Evolutionary conservation across 2,113 vertebrate species (phyloP).

Genomic region (Phrynosoma blainvillii): DNA sequence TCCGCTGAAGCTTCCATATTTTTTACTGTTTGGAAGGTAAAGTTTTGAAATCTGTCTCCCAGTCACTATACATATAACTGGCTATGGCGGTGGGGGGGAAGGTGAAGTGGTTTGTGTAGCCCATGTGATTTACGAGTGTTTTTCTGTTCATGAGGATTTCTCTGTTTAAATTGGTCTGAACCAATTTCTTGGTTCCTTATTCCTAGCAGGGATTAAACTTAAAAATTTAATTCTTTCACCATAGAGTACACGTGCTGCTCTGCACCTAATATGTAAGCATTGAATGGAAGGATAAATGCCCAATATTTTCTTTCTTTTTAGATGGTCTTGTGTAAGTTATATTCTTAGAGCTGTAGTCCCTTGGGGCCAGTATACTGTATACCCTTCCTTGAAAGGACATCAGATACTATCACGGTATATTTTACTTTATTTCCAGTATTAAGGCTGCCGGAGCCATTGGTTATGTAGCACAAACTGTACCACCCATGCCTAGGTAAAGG

Average conservation of each 20-base stretch:
- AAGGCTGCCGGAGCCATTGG: too few relatives aligned
- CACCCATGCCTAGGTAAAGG: too few relatives aligned
- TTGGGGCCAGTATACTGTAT: not conserved
- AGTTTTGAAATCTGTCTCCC: not conserved
- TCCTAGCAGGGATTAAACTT: not conserved
- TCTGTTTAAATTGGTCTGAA: not conserved
- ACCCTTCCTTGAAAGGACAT: not conserved
- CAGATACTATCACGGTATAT: too few relatives aligned
- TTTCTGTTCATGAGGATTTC: not conserved
- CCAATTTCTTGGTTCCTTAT: not conserved
- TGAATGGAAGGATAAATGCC: not conserved
- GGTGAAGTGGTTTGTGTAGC: too few relatives aligned
- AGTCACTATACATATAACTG: too few relatives aligned
- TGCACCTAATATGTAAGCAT: not conserved
- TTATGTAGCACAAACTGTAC: too few relatives aligned
- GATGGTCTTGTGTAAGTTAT: too few relatives aligned
- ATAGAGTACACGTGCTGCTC: not conserved
- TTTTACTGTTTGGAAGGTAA: not conserved
- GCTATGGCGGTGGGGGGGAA: not conserved
- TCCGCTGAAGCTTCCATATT: not conserved
- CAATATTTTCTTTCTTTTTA: not conserved
- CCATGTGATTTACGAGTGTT: not conserved
- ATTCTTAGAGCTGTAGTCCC: too few relatives aligned
- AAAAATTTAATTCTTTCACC: not conserved
- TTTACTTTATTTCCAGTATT: too few relatives aligned